phyloP scores from a whole-genome alignment of 2,888 invertebrate species.

The Tuberolachnus salignus region DNA sequence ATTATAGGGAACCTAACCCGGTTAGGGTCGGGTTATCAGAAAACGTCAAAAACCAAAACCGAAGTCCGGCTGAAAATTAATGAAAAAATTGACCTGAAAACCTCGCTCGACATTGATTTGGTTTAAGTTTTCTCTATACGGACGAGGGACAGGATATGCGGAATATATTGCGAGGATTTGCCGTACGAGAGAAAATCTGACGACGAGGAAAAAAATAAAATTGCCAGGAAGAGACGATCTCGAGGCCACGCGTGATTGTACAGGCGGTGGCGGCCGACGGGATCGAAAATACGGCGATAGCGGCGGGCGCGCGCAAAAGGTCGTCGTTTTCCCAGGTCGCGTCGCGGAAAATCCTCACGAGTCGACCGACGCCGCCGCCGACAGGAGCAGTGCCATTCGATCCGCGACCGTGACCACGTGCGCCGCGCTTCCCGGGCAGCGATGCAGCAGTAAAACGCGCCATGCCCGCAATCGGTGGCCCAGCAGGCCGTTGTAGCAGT shows the following conservation, averaged over 20 bases:
- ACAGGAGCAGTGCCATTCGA: constrained; percentile 46
- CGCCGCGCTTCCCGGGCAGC: not conserved
- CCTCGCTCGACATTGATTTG: too few species aligned
- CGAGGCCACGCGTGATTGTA: not conserved
- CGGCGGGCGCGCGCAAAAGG: constrained; percentile 53
- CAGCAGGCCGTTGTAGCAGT: not conserved
- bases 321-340: constrained; percentile 54
- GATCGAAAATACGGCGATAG: constrained; percentile 52
- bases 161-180: not conserved
- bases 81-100: too few species aligned
- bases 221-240: not conserved
- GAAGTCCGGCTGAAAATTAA: too few species aligned
- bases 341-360: constrained; percentile 49
- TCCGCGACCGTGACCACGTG: constrained; percentile 42
- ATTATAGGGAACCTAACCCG: too few species aligned
- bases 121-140: not conserved
- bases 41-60: too few species aligned
- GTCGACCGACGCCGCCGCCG: constrained; percentile 27
- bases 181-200: not conserved
- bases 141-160: not conserved
- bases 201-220: not conserved
- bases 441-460: not conserved
- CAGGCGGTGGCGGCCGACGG: not conserved
- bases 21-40: too few species aligned
- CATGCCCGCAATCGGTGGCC: constrained; percentile 24